phyloP scores from a whole-genome alignment of 2,888 invertebrate species.

The Napeogenes inachia region DNA sequence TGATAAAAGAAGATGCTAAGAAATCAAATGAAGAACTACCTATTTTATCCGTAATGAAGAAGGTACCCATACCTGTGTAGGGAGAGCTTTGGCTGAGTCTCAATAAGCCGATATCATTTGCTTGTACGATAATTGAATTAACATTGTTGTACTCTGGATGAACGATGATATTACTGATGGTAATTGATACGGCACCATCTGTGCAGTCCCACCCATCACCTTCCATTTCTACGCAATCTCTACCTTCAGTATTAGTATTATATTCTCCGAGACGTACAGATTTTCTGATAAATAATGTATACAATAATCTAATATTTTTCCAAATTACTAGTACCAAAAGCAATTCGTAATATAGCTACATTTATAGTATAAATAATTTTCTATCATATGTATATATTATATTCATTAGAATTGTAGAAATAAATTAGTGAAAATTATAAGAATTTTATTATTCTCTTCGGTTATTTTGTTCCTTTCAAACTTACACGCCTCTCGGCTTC shows the following conservation, averaged over 20 bases:
- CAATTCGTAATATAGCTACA: no score
- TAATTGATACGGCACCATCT: constrained; percentile 17
- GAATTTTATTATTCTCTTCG: no score
- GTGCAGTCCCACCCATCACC: constrained; percentile 34
- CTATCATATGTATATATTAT: no score
- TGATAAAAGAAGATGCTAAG: no score
- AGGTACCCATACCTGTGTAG: constrained; percentile 40
- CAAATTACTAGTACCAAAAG: no score
- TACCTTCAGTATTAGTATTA: constrained; percentile 37
- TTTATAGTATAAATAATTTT: no score
- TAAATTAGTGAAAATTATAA: no score
- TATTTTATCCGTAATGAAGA: background rate
- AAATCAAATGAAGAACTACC: background rate
- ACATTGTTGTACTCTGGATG: constrained; percentile 38
- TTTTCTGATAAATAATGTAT: constrained; percentile 4
- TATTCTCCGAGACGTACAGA: constrained; percentile 52
- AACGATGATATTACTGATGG: constrained; percentile 23
- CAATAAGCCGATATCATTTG: constrained; percentile 48
- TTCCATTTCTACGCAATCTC: constrained; percentile 42
- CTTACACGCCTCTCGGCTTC: constrained; percentile 14
- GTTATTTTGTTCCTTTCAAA: background rate
- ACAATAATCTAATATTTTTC: no score
- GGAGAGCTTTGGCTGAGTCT: constrained; percentile 39
- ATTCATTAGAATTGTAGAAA: no score
- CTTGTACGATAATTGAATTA: background rate